Evolutionary conservation across 2,113 vertebrate species (phyloP).

Genomic region (Porphyrio hochstetteri): DNA sequence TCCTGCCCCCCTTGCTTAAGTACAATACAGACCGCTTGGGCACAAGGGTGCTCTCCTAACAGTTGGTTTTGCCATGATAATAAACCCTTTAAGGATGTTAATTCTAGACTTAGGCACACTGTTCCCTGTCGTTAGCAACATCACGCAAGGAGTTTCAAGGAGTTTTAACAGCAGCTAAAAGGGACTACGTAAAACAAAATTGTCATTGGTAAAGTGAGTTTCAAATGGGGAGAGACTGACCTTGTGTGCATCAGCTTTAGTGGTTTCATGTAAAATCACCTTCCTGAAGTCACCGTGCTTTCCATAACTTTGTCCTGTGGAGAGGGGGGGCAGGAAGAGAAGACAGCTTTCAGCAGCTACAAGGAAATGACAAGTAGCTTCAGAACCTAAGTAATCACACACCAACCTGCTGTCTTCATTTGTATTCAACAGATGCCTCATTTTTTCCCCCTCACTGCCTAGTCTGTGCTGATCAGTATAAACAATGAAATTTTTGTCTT

Average conservation of each 20-base stretch:
- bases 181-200: background rate
- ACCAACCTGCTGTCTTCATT: constrained; percentile 70
- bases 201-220: background rate
- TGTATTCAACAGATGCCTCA: constrained; percentile 66
- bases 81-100: constrained; percentile 37
- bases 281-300: background rate
- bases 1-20: background rate
- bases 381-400: background rate
- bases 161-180: background rate
- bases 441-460: constrained; percentile 61
- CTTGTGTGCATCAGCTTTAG: background rate
- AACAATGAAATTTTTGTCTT: constrained; percentile 75
- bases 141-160: background rate
- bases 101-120: background rate
- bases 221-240: background rate
- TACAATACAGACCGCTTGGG: constrained; percentile 4
- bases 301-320: background rate
- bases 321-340: background rate
- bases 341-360: background rate
- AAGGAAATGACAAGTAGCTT: constrained; percentile 44
- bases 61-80: constrained; percentile 31
- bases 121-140: background rate
- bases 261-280: background rate
- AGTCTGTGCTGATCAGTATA: constrained; percentile 58
- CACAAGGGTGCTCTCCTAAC: background rate